A percentile compares a stretch with the other conserved stretches of the same genome.
Evolutionary conservation across 2,797 vertebrate genomes (phyloP).

Genomic region (Sebastes hopkinsi): DNA sequence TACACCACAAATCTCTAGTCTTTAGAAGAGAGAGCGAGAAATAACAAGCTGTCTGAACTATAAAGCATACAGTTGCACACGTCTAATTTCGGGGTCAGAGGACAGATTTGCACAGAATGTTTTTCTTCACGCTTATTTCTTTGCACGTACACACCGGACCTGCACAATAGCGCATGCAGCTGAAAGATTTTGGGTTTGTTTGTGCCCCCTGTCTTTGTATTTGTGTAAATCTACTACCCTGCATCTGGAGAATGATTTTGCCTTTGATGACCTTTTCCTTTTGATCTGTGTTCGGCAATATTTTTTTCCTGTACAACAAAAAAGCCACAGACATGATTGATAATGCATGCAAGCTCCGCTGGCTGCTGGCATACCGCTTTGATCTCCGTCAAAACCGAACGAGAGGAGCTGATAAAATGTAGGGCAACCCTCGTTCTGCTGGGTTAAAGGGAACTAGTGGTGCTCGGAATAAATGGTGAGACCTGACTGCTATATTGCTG

Average conservation of each 20-base stretch:
- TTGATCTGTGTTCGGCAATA: constrained; percentile 65
- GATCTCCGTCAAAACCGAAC: constrained; percentile 69
- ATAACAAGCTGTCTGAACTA: constrained; percentile 57
- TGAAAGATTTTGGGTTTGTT: constrained; percentile 22
- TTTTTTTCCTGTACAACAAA: constrained; percentile 61
- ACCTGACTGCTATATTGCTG: constrained; percentile 15
- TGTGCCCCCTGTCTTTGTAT: constrained; percentile 9
- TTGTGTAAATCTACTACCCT: not conserved
- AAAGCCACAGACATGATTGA: constrained; percentile 72
- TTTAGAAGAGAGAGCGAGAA: constrained; percentile 41
- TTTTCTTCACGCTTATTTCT: constrained; percentile 15
- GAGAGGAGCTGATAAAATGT: constrained; percentile 69
- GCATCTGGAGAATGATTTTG: constrained; percentile 28
- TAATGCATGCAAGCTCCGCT: constrained; percentile 68
- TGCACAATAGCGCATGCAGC: not conserved
- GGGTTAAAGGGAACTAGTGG: constrained; percentile 51
- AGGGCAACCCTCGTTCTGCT: constrained; percentile 62
- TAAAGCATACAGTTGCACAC: constrained; percentile 38
- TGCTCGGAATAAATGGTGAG: constrained; percentile 37
- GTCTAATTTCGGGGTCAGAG: constrained; percentile 57
- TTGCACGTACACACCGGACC: not conserved
- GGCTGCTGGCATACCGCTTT: constrained; percentile 67
- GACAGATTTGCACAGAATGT: constrained; percentile 27
- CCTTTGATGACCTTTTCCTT: constrained; percentile 67
- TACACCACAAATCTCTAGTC: constrained; percentile 55